Percentiles rank a stretch among this genome's conserved stretches.
These are phyloP conservation scores for Latrodectus hesperus DNA, from an alignment of 2,888 invertebrate species.

Conservation along the genomic window DNA sequence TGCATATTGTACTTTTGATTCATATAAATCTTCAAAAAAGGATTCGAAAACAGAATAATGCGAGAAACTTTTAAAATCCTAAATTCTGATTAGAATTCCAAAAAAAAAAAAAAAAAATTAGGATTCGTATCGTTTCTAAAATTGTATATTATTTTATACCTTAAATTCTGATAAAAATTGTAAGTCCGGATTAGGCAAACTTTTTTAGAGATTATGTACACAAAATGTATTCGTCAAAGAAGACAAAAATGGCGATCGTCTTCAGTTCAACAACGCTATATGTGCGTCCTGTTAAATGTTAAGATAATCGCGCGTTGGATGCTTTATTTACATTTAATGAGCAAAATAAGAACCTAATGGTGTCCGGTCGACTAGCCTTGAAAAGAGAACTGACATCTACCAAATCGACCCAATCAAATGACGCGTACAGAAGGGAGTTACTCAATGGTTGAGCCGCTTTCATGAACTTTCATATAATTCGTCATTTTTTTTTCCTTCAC, in stretches of 20 bases:
- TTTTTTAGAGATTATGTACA: no score
- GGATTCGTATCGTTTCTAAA: no score
- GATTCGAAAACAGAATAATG: no score
- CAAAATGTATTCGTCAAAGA: not conserved
- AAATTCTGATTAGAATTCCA: no score
- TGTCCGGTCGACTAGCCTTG: constrained; percentile 51
- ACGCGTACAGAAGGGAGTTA: constrained; percentile 32
- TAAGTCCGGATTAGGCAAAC: no score
- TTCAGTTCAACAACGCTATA: not conserved
- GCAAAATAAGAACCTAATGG: constrained; percentile 59
- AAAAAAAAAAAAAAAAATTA: no score
- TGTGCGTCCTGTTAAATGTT: not conserved
- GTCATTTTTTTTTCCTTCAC: not conserved
- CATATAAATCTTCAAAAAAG: no score
- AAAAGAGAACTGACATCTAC: constrained; percentile 19
- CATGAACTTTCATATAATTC: constrained; percentile 32
- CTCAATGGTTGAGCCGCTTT: constrained; percentile 52
- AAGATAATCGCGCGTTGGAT: constrained; percentile 55
- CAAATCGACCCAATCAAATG: constrained; percentile 51
- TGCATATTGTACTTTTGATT: no score
- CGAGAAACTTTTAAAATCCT: no score
- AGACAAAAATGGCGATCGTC: constrained; percentile 17
- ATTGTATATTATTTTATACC: no score
- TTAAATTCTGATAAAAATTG: no score
- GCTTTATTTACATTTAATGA: constrained; percentile 63